Evolutionary conservation across 2,888 invertebrate species (phyloP).

Genomic region (Meta bourneti): DNA sequence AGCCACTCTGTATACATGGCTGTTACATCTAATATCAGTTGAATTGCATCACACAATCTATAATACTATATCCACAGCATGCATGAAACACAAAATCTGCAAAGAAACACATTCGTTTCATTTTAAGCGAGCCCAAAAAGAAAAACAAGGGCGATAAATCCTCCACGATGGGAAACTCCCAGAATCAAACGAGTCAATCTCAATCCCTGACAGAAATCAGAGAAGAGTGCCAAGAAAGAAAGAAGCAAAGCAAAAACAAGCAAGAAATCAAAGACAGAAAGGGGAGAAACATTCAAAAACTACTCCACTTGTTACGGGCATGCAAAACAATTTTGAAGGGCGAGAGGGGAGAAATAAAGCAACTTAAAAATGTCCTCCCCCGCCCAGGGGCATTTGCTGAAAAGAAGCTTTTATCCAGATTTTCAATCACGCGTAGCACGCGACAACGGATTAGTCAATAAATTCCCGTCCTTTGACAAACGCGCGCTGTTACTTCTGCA

Average conservation of each 20-base stretch:
- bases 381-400: constrained; percentile 5
- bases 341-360: constrained; percentile 13
- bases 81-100: no score
- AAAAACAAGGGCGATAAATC: constrained; percentile 1
- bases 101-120: not conserved
- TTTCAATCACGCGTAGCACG: constrained; percentile 43
- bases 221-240: constrained; percentile 9
- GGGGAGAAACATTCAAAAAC: not conserved
- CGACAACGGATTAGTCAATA: constrained; percentile 57
- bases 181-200: constrained; percentile 6
- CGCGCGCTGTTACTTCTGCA: constrained; percentile 19
- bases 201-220: constrained; percentile 29
- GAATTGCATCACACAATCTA: no score
- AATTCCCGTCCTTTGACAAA: constrained; percentile 44
- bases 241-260: not conserved
- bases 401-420: constrained; percentile 47
- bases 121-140: not conserved
- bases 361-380: constrained; percentile 22
- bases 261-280: not conserved
- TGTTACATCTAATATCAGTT: no score
- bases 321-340: constrained; percentile 47
- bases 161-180: not conserved
- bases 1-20: no score
- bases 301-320: constrained; percentile 19
- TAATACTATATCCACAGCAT: no score